phyloP scores from a whole-genome alignment of 2,113 vertebrate species.

The Corythaeola cristata region DNA sequence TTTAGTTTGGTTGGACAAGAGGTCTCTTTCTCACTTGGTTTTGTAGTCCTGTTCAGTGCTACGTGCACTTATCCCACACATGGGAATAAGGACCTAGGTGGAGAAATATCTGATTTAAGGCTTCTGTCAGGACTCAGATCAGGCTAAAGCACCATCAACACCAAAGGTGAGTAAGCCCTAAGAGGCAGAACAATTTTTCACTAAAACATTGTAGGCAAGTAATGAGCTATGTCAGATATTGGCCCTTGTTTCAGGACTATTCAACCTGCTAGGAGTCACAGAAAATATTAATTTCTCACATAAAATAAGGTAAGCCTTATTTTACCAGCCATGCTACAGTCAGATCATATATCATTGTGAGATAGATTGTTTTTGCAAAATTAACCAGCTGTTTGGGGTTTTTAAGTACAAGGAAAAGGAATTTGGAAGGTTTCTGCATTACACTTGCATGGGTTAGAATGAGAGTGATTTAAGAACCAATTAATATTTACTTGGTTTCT shows the following conservation, averaged over 20 bases:
- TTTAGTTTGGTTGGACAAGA: background rate
- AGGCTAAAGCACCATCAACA: background rate
- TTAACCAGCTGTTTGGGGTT: background rate
- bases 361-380: background rate
- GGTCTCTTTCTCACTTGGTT: background rate
- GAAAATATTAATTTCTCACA: background rate
- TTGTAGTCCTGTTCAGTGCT: background rate
- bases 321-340: background rate
- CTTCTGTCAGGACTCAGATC: background rate
- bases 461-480: background rate
- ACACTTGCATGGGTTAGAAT: background rate
- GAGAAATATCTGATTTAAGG: background rate
- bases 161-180: background rate
- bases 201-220: background rate
- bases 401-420: background rate
- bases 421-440: background rate
- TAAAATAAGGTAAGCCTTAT: background rate
- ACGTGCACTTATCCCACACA: rapidly evolving
- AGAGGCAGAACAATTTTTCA: background rate
- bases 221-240: background rate
- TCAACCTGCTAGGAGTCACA: background rate
- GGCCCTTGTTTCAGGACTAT: background rate
- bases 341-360: background rate
- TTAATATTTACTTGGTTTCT: background rate
- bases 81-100: background rate